Base-by-base conservation (phyloP, 2,888 invertebrate genomes). In the Muscina levida region DNA sequence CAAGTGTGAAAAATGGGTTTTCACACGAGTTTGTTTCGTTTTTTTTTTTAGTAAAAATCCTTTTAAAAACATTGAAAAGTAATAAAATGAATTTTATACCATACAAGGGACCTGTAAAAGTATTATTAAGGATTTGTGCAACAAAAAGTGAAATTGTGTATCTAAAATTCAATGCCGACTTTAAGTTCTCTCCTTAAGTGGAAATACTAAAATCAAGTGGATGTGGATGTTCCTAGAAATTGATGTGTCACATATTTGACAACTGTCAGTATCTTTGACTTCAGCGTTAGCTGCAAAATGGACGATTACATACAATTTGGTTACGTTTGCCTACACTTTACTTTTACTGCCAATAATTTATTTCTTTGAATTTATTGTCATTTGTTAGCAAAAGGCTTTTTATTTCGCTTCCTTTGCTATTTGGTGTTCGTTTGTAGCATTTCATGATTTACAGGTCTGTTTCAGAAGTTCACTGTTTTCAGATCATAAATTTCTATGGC, bases 401-500 rank as follows among this genome's bases (percentile, higher is more conserved):
- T 68, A 4, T 17, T 31, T 31, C n/a, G n/a, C n/a, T n/a, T n/a
- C n/a, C n/a, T n/a, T n/a, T n/a, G n/a, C n/a, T n/a, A n/a, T n/a
- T n/a, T n/a, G n/a, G n/a, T n/a, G n/a, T n/a, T n/a, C 62, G 11
- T 22, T 66, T 24, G 57, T 72, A 68, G 56, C 56, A 66, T 53
- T 17, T 71, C 57, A 74, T 73, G 74, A 79, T 71, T 71, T 74
- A 74, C 44, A 48, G 8, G 15, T 44, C 57, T 67, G 66, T 42
- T 66, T 15, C 17, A 37, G 71, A 66, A 57, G 74, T 71, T 71
- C 73, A 57, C 66, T 75, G 39, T 74, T 67, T 42, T 75, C 37
- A 71, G 56, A 31, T 67, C 74, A 79, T 79, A 79, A 79, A 71
- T 79, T 53, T 24, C 39, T 42, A 62, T 1, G 3, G 46, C 17